phyloP scores from a whole-genome alignment of 2,888 invertebrate species.

The Nephrotoma appendiculata region DNA sequence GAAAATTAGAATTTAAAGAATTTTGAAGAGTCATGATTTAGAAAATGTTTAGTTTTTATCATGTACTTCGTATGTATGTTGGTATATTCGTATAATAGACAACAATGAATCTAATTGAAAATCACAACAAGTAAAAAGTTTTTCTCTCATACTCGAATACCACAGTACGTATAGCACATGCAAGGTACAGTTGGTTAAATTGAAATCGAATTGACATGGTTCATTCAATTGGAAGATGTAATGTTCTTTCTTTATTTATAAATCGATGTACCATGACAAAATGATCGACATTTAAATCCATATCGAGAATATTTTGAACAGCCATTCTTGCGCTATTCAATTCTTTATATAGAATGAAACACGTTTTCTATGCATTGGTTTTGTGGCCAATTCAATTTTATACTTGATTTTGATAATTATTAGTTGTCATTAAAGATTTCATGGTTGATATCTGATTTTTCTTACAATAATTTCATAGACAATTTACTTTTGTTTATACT shows the following conservation, averaged over 20 bases:
- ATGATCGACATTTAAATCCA: not conserved
- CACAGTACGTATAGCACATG: not conserved
- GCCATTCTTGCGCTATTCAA: not conserved
- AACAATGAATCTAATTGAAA: not conserved
- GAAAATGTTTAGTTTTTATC: not conserved
- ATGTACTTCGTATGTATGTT: not conserved
- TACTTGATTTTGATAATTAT: constrained; percentile 3
- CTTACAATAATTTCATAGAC: not conserved
- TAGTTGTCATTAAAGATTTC: constrained; percentile 2
- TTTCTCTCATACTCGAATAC: not conserved
- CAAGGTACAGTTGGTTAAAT: not conserved
- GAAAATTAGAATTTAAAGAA: not conserved
- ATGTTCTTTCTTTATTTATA: not conserved
- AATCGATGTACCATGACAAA: not conserved
- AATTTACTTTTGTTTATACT: not conserved
- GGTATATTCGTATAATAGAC: not conserved
- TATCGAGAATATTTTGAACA: not conserved
- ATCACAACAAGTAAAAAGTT: not conserved
- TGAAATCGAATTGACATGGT: not conserved
- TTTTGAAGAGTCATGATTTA: not conserved
- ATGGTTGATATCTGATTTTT: not conserved
- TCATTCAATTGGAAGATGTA: not conserved
- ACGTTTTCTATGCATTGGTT: not conserved
- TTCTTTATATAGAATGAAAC: not conserved
- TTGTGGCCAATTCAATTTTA: not conserved